Conservation (phyloP, 1,140 invertebrate species). For the Trinorchestia longiramus region DNA sequence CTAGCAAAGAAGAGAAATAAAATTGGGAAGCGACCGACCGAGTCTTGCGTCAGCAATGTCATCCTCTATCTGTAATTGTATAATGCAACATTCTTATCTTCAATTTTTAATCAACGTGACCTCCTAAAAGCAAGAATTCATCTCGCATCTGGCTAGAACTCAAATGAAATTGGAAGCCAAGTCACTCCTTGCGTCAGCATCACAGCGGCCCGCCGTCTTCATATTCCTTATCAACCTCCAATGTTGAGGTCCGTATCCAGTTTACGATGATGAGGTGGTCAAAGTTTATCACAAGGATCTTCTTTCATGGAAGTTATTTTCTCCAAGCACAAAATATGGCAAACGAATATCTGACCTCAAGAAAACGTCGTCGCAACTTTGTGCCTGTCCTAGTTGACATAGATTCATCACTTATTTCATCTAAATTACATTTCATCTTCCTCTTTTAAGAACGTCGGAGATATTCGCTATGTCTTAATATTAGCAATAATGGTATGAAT, state of each 20-base stretch:
- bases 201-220: not conserved
- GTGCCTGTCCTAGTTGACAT: not conserved
- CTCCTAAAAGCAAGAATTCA: not conserved
- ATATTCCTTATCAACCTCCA: conserved; percentile 8
- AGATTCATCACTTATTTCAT: not conserved
- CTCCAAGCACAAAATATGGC: not conserved
- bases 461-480: no score
- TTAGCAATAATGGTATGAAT: no score
- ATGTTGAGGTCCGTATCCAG: not conserved
- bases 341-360: not conserved
- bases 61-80: not conserved
- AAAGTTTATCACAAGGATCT: conserved; percentile 21
- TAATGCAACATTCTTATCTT: not conserved
- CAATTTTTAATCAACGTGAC: not conserved
- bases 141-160: not conserved
- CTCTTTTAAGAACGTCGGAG: no score
- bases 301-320: not conserved
- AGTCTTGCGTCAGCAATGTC: not conserved
- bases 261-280: conserved; percentile 38
- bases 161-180: not conserved
- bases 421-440: not conserved
- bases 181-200: conserved; percentile 4
- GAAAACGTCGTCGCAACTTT: not conserved
- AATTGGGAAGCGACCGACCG: not conserved
- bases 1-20: not conserved